Evolutionary conservation across 2,113 vertebrate species (phyloP).

Genomic region (Pandion haliaetus): DNA sequence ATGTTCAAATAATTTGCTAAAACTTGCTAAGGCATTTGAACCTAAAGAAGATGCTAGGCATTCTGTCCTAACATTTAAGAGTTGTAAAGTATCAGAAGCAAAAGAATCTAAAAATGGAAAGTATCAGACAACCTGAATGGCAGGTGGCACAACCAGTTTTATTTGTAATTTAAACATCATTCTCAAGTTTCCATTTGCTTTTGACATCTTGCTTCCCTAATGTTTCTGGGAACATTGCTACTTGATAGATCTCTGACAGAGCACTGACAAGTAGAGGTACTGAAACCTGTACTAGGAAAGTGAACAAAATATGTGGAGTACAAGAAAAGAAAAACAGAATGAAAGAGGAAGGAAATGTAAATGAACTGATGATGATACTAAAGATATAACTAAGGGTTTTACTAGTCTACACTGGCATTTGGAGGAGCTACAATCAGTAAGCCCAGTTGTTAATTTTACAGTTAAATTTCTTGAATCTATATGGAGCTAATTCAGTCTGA

Average conservation of each 20-base stretch:
- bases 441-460: neutral
- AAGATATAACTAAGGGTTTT: neutral
- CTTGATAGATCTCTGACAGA: neutral
- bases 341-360: neutral
- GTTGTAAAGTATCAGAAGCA: neutral
- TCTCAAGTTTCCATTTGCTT: neutral
- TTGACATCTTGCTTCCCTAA: neutral
- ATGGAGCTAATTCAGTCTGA: neutral
- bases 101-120: neutral
- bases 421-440: neutral
- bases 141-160: neutral
- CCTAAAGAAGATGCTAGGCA: neutral
- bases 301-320: neutral
- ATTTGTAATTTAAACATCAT: neutral
- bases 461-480: neutral
- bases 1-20: neutral
- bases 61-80: neutral
- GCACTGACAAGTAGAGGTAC: neutral
- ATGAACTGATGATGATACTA: neutral
- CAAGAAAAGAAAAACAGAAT: neutral
- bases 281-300: neutral
- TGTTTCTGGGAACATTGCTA: neutral
- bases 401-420: neutral
- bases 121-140: neutral
- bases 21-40: neutral